These are phyloP conservation scores for Alectura lathami DNA, from an alignment of 2,113 vertebrate species.

Conservation along the genomic window DNA sequence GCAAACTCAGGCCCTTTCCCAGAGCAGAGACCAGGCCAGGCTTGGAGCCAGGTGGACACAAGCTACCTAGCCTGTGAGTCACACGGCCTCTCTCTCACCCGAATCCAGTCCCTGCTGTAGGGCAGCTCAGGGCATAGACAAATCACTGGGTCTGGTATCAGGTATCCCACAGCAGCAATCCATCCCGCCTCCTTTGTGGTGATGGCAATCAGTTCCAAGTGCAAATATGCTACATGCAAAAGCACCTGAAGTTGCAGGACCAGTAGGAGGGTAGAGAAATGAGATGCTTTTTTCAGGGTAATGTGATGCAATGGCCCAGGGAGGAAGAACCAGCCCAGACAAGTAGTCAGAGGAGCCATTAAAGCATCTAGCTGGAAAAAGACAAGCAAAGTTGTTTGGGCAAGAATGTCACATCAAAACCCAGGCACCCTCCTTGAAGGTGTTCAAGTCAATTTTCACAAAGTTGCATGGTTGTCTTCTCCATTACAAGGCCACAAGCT, in stretches of 20 bases:
- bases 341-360: neutral
- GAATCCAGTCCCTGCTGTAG: neutral
- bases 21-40: neutral
- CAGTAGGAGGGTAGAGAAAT: neutral
- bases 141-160: neutral
- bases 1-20: neutral
- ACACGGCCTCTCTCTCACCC: neutral
- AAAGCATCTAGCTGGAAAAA: neutral
- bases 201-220: neutral
- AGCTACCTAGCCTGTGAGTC: neutral
- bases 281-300: neutral
- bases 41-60: neutral
- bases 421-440: neutral
- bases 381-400: neutral
- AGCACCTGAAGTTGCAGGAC: neutral
- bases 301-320: too few species aligned
- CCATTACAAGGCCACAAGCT: rapidly evolving
- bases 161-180: neutral
- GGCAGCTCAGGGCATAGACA: neutral
- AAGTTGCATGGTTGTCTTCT: neutral
- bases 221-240: neutral
- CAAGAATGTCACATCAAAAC: neutral
- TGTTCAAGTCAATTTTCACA: neutral
- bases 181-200: neutral
- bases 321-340: neutral